These are phyloP conservation scores for Leucania comma DNA, from an alignment of 2,888 invertebrate genomes.

Conservation along the genomic window DNA sequence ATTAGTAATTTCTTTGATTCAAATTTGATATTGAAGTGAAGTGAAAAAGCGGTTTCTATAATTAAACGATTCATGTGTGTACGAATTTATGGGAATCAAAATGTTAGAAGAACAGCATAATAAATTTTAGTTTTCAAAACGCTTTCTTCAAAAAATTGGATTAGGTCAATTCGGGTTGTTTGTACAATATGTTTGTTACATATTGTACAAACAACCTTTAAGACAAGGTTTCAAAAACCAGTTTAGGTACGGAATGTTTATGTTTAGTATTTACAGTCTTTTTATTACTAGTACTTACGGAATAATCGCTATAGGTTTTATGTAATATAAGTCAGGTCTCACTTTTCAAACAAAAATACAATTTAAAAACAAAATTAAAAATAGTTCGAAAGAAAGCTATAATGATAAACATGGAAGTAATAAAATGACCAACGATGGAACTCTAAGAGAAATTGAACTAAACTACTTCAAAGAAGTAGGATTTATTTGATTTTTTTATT, in stretches of 20 bases:
- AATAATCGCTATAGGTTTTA: not conserved
- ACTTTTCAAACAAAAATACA: constrained; percentile 20
- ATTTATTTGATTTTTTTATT: constrained; percentile 67
- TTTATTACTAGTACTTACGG: constrained; percentile 15
- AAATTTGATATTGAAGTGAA: not conserved
- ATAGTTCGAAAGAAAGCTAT: not conserved
- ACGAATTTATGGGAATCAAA: no score
- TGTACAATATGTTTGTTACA: no score
- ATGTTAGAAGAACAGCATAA: no score
- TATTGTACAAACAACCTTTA: not conserved
- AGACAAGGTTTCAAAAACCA: not conserved
- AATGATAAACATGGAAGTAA: not conserved
- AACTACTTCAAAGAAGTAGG: constrained; percentile 67
- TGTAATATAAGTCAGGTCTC: not conserved
- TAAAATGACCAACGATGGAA: constrained; percentile 31
- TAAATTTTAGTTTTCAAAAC: not conserved
- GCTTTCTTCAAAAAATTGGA: not conserved
- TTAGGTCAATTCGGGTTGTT: not conserved
- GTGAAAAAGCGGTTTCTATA: not conserved
- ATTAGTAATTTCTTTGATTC: no score
- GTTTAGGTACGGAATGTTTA: no score
- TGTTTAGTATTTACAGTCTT: not conserved
- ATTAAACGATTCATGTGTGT: not conserved
- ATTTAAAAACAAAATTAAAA: not conserved
- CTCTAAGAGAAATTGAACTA: constrained; percentile 57